Evolutionary conservation across 2,888 invertebrate genomes (phyloP), one percentile per base, ranked within the genome.

Genomic region (Diadegma fenestrale): DNA sequence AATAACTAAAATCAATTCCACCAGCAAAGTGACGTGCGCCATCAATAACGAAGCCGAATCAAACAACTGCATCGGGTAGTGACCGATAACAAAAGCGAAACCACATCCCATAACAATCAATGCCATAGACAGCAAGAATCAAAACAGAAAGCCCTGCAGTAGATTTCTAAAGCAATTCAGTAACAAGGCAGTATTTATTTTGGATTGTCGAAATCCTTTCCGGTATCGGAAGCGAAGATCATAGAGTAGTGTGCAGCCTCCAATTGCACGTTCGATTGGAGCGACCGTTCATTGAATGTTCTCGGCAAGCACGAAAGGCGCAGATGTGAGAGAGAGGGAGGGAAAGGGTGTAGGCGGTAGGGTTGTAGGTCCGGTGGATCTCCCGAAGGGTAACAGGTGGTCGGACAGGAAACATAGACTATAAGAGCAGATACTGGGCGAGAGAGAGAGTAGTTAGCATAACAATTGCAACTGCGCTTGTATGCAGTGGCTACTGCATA

Each of bases 351-450:
- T 69, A 68, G 73, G 58, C 61, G 69, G 64, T 81, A 17, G 54
- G 78, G 54, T 58, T 54, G 73, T 58, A 64, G 45, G 80, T 82
- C 86, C 71, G 71, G 68, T 64, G 80, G 78, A 83, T 80, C 78
- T 81, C 78, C 87, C 89, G 88, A 90, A 90, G 92, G 91, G 93
- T 93, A 93, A 93, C 93, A 93, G 93, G 93, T 93, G 93, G 93
- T 93, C 91, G 92, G 90, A 90, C 92, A 93, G 92, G 93, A 93
- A 93, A 92, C 91, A 91, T 91, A 92, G 91, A 89, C 90, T 91
- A 90, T 90, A 90, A 91, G 92, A 92, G 92, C 73, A 90, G 91
- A 92, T 92, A 92, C 91, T 90, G 90, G 90, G 88, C 87, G 89
- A 88, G 88, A 86, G 88, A 87, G 89, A 88, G 88, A 86, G 88